Evolutionary conservation across 2,888 invertebrate species (phyloP).

Genomic region (Latrodectus elegans): DNA sequence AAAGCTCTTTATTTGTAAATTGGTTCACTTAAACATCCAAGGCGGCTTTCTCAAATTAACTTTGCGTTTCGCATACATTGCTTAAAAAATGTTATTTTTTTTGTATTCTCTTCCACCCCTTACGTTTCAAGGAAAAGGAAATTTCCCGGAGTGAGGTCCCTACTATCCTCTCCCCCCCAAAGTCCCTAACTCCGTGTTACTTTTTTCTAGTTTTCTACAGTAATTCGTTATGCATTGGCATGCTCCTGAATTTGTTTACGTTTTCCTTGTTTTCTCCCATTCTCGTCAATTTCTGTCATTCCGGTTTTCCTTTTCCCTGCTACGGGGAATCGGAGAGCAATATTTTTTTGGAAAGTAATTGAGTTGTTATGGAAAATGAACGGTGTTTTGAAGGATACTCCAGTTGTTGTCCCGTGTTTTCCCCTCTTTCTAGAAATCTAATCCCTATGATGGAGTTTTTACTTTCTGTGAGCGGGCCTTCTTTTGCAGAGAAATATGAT

Average conservation of each 20-base stretch:
- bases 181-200: no score
- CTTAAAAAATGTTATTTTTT: conserved; percentile 20
- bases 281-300: conserved; percentile 55
- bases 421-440: conserved; percentile 24
- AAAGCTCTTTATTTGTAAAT: conserved; percentile 69
- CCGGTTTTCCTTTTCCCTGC: conserved; percentile 1
- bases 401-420: no score
- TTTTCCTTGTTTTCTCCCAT: conserved; percentile 25
- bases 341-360: conserved; percentile 37
- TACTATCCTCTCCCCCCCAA: not conserved
- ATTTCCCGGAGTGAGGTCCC: not conserved
- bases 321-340: conserved; percentile 46
- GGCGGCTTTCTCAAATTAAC: conserved; percentile 65
- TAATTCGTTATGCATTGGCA: conserved; percentile 64
- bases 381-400: not conserved
- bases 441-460: conserved; percentile 35
- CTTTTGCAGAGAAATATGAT: not conserved
- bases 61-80: conserved; percentile 64
- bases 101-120: conserved; percentile 1
- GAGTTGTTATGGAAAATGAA: conserved; percentile 48
- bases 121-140: not conserved
- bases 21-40: conserved; percentile 66
- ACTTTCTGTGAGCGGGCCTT: not conserved
- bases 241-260: conserved; percentile 58
- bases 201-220: conserved; percentile 4